A percentile compares a stretch with the other conserved stretches of the same genome.
These are phyloP conservation scores for Sitta carolinensis DNA, from an alignment of 2,797 vertebrate species.

Conservation along the genomic window DNA sequence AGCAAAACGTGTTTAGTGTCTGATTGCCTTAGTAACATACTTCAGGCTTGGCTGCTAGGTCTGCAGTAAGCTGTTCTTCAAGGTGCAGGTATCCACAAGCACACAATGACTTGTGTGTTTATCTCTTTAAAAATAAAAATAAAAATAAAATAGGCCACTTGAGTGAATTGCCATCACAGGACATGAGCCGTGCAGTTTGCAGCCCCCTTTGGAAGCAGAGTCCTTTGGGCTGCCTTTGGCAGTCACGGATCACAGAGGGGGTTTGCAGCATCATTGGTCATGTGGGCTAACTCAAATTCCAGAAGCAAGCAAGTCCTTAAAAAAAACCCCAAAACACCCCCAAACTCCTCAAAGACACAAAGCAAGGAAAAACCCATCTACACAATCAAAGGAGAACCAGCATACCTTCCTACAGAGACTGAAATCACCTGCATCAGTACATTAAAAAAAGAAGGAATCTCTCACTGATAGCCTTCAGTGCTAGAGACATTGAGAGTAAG, in stretches of 20 bases:
- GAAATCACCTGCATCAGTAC: not conserved
- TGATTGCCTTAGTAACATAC: not conserved
- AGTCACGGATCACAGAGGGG: rapidly evolving
- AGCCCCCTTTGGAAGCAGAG: not conserved
- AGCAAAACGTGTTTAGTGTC: not conserved
- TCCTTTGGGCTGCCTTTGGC: not conserved
- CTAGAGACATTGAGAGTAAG: rapidly evolving
- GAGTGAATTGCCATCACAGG: not conserved
- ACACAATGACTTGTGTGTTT: not conserved
- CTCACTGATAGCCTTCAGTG: not conserved
- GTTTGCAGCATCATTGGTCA: not conserved
- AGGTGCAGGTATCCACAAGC: not conserved
- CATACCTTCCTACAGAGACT: not conserved
- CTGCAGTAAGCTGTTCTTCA: rapidly evolving
- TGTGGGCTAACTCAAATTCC: not conserved
- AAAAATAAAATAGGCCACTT: not conserved
- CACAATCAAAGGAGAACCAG: not conserved
- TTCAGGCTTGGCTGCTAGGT: not conserved
- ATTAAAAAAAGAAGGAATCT: not conserved
- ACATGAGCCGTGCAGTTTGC: not conserved
- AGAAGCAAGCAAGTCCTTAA: not conserved
- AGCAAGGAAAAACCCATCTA: rapidly evolving
- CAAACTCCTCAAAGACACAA: not conserved
- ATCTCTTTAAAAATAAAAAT: not conserved
- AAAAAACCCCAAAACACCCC: not conserved